phyloP scores from a whole-genome alignment of 2,888 invertebrate genomes.

The Volucella inflata region DNA sequence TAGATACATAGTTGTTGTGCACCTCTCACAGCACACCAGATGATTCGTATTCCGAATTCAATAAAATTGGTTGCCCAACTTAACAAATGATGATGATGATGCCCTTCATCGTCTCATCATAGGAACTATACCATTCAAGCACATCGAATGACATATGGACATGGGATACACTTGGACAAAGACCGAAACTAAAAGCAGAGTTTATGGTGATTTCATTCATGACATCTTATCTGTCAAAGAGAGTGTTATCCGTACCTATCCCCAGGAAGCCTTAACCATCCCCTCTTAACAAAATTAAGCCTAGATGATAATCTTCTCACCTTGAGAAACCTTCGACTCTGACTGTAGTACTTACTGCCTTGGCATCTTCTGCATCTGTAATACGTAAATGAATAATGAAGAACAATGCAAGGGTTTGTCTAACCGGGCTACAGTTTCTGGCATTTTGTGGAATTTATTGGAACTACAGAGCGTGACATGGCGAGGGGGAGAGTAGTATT shows the following conservation, averaged over 20 bases:
- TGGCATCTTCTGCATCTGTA: constrained; percentile 26
- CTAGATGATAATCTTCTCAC: constrained; percentile 53
- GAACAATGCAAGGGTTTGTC: constrained; percentile 59
- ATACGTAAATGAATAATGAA: constrained; percentile 67
- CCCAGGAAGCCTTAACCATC: neutral
- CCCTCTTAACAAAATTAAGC: constrained; percentile 28
- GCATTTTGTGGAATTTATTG: constrained; percentile 63
- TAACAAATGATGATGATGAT: constrained; percentile 36
- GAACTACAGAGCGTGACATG: neutral
- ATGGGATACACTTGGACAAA: neutral
- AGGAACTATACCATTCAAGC: neutral
- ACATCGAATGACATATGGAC: neutral
- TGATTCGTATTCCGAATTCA: constrained; percentile 58
- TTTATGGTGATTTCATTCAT: constrained; percentile 32
- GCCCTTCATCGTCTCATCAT: constrained; percentile 46
- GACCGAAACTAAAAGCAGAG: neutral
- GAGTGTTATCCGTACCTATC: neutral
- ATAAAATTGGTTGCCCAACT: constrained; percentile 59
- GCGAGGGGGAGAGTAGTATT: neutral
- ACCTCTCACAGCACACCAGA: constrained; percentile 16
- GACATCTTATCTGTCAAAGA: constrained; percentile 48
- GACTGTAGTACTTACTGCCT: neutral
- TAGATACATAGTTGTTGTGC: neutral
- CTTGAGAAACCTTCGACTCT: constrained; percentile 12
- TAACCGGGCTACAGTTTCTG: constrained; percentile 47